These are phyloP conservation scores for Altica lythri DNA, from an alignment of 2,888 invertebrate species.

Conservation along the genomic window DNA sequence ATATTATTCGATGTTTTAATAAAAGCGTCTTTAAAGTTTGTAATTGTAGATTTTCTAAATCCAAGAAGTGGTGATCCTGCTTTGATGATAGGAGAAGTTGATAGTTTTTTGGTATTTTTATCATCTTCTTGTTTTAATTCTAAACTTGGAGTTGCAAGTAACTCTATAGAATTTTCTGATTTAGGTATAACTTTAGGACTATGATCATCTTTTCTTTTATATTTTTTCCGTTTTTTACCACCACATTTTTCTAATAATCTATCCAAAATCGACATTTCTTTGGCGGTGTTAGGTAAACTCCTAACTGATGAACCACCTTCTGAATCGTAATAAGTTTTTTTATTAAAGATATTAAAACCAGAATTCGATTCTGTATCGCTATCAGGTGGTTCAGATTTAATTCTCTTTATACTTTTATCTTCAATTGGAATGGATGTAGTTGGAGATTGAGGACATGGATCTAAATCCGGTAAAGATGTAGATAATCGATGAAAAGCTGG, in stretches of 20 bases:
- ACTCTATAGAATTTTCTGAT: conserved; percentile 61
- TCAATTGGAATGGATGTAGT: conserved; percentile 69
- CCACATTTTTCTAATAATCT: conserved; percentile 70
- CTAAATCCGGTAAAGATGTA: conserved; percentile 77
- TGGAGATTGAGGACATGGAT: conserved; percentile 74
- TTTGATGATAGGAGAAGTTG: conserved; percentile 53
- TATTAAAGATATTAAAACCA: conserved; percentile 61
- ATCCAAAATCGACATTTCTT: conserved; percentile 65
- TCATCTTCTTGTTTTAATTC: conserved; percentile 59
- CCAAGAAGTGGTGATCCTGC: conserved; percentile 66
- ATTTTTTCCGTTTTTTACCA: conserved; percentile 61
- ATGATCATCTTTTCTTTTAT: conserved; percentile 62
- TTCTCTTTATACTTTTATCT: conserved; percentile 47
- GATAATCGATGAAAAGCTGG: conserved; percentile 72
- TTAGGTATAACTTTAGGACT: conserved; percentile 64
- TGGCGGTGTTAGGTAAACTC: conserved; percentile 60
- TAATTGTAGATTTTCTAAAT: conserved; percentile 71
- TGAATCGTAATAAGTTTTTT: conserved; percentile 66
- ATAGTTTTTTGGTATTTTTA: conserved; percentile 50
- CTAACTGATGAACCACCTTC: conserved; percentile 72
- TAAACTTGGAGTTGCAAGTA: conserved; percentile 69
- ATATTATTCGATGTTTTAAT: conserved; percentile 65
- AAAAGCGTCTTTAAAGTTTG: conserved; percentile 69
- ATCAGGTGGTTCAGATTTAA: conserved; percentile 55
- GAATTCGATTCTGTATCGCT: conserved; percentile 73